Base-by-base conservation (phyloP, 2,888 invertebrate genomes). In the Erpobdella octoculata region DNA sequence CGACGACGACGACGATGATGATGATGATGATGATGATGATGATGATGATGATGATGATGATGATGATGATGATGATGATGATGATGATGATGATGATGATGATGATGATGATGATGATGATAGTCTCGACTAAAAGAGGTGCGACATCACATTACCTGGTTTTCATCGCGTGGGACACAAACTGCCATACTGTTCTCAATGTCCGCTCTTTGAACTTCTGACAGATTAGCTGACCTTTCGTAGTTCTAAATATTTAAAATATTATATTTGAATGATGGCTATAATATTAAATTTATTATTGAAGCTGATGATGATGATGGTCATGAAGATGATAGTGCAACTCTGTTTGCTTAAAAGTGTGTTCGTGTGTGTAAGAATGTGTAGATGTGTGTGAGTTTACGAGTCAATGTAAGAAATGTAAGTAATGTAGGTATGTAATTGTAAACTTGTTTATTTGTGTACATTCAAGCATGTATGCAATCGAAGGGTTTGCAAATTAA, bases 91-190 rank as follows among this genome's bases (percentile, higher is more conserved):
- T 31, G 4, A 64, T 64, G 37, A 64, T 31, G 36, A 64, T 64
- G 64, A 64, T 64, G 64, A 64, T 64, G 64, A 64, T 31, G 64
- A 64, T 64, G 64, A 64, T 64, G 33, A 64, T 64, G 33, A 33
- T 2, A 36, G 36, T 4, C 35, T 1, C 31, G 33, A 3, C n/a
- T n/a, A n/a, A n/a, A n/a, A n/a, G n/a, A n/a, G n/a, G n/a, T n/a
- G n/a, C n/a, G n/a, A n/a, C n/a, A n/a, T n/a, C n/a, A n/a, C n/a
- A n/a, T n/a, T n/a, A n/a, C n/a, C n/a, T n/a, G n/a, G n/a, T n/a
- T n/a, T n/a, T n/a, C n/a, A n/a, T n/a, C 12, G 48, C 4, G 48
- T n/a, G 12, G 48, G 48, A 21, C 48, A 9, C 48, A 48, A n/a
- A 48, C 25, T n/a, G 25, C 48, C 48, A 21, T 48, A 25, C 25